A percentile compares a stretch with the other conserved stretches of the same genome.
Conservation (phyloP, 2,113 vertebrate species). For the Charina bottae region DNA sequence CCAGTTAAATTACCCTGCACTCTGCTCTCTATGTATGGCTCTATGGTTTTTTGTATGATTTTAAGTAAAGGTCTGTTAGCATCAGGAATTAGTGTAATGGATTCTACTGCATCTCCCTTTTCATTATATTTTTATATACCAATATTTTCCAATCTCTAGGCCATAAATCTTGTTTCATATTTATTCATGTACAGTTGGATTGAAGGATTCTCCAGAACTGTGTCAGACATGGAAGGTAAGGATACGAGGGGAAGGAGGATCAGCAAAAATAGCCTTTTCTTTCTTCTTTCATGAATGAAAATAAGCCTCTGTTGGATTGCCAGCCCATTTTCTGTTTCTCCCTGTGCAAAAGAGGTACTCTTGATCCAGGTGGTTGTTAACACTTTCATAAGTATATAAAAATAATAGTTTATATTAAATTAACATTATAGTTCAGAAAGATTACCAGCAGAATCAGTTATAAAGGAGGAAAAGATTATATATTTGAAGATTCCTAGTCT, state of each 20-base stretch:
- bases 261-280: not conserved
- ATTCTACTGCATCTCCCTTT: not conserved
- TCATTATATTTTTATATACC: not conserved
- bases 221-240: not conserved
- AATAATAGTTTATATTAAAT: not conserved
- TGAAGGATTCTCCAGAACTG: not conserved
- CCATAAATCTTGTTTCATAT: not conserved
- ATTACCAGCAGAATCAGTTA: not conserved
- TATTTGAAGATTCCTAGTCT: not conserved
- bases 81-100: not conserved
- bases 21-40: not conserved
- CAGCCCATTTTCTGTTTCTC: not conserved
- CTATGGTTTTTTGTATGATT: not conserved
- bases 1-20: not conserved
- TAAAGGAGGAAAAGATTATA: not conserved
- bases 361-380: not conserved
- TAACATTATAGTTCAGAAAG: not conserved
- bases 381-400: not conserved
- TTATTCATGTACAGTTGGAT: not conserved
- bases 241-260: not conserved
- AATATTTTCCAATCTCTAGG: not conserved
- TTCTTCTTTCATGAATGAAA: not conserved
- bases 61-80: not conserved
- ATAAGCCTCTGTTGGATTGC: not conserved
- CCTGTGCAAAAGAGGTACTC: not conserved